These are phyloP conservation scores for Lagria hirta DNA, from an alignment of 2,888 invertebrate genomes.

Conservation along the genomic window DNA sequence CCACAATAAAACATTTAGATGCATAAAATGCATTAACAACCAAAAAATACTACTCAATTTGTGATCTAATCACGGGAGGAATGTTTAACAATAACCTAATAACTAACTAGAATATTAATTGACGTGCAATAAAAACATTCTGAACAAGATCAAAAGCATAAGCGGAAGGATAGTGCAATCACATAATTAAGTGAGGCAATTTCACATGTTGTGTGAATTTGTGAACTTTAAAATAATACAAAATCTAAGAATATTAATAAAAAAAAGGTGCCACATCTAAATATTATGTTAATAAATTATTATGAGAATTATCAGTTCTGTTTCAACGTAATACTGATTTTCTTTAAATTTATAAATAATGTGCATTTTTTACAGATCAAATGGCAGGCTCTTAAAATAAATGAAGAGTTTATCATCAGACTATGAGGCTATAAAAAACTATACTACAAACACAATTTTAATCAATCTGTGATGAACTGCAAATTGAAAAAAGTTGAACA, in stretches of 20 bases:
- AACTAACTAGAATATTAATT: conserved; percentile 22
- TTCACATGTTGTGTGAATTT: too few relatives aligned
- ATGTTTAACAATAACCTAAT: conserved; percentile 39
- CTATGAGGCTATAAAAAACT: conserved; percentile 4
- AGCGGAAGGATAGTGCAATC: conserved; percentile 21
- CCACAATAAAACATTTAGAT: conserved; percentile 41
- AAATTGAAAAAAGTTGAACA: conserved; percentile 1
- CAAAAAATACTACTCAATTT: conserved; percentile 31
- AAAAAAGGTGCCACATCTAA: too few relatives aligned
- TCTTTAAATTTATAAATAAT: conserved; percentile 12
- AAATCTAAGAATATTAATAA: conserved; percentile 17
- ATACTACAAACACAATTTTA: too few relatives aligned
- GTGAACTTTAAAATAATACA: conserved; percentile 19
- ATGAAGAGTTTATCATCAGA: conserved; percentile 11
- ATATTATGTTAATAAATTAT: conserved; percentile 27
- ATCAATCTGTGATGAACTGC: conserved; percentile 5
- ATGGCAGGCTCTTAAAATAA: conserved; percentile 19
- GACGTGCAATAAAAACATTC: conserved; percentile 24
- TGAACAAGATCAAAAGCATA: conserved; percentile 24
- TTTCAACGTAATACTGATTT: conserved; percentile 38
- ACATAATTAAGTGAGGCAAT: conserved; percentile 22
- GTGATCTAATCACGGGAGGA: conserved; percentile 44
- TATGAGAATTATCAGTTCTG: conserved; percentile 36
- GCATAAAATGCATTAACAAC: conserved; percentile 44
- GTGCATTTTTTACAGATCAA: conserved; percentile 17